These are phyloP conservation scores for Gulo gulo DNA, from an alignment of 2,113 vertebrate species.

Conservation along the genomic window DNA sequence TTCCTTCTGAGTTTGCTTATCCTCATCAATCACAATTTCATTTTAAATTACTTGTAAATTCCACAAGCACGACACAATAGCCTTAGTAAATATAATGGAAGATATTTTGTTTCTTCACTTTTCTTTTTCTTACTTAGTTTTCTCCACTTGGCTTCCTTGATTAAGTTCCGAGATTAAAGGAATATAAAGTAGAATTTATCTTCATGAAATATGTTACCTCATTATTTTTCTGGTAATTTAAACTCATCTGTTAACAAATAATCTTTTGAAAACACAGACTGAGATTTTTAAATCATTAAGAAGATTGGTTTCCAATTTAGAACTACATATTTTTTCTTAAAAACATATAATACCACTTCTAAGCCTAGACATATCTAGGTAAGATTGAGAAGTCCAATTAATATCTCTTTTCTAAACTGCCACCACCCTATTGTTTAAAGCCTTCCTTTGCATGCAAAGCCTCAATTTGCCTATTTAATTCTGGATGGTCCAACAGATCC, in stretches of 20 bases:
- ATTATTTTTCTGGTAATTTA: background rate
- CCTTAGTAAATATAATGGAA: background rate
- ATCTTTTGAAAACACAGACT: conserved; percentile 15
- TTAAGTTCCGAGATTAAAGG: background rate
- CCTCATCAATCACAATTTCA: background rate
- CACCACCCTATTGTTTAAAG: background rate
- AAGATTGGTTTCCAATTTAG: conserved; percentile 8
- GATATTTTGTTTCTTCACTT: background rate
- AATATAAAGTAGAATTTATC: background rate
- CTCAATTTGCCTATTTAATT: background rate
- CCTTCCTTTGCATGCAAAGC: background rate
- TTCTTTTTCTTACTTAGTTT: conserved; percentile 4
- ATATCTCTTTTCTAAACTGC: background rate
- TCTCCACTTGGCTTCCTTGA: background rate
- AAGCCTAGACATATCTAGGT: background rate
- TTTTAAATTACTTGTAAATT: conserved; percentile 19
- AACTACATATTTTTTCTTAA: background rate
- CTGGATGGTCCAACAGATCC: background rate
- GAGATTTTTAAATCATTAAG: background rate
- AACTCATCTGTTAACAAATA: background rate
- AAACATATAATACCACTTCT: background rate
- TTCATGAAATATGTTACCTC: background rate
- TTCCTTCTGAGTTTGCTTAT: background rate
- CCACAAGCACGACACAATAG: background rate
- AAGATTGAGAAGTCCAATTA: background rate